phyloP scores from a whole-genome alignment of 2,113 vertebrate genomes.

The Beaufortia kweichowensis region DNA sequence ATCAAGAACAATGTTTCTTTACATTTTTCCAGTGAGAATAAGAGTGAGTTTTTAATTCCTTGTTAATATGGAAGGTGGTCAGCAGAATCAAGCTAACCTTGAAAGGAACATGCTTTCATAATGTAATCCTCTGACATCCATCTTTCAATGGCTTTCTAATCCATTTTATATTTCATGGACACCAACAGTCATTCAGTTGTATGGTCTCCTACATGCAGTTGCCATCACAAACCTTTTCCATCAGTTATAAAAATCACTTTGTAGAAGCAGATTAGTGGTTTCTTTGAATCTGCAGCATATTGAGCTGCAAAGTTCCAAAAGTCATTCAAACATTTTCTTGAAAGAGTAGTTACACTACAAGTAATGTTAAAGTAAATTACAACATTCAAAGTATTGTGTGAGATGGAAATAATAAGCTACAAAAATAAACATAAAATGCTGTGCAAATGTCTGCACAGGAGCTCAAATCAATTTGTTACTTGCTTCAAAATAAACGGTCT shows the following conservation, averaged over 20 bases:
- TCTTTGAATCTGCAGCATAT: no score
- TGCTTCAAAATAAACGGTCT: no score
- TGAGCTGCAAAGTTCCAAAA: no score
- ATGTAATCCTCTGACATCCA: constrained; percentile 15
- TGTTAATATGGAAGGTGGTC: constrained; percentile 30
- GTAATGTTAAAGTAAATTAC: no score
- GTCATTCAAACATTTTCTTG: no score
- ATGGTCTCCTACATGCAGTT: background rate
- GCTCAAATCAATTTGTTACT: no score
- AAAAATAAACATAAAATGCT: no score
- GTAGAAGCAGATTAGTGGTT: no score
- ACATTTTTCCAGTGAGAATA: background rate
- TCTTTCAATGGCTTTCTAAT: background rate
- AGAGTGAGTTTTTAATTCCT: background rate
- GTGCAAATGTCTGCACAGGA: no score
- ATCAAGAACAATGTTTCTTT: background rate
- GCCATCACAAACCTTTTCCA: background rate
- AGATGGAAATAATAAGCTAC: no score
- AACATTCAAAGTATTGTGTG: no score
- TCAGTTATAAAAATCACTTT: background rate
- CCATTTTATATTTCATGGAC: background rate
- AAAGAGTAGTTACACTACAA: no score
- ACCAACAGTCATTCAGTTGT: background rate
- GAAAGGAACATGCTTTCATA: constrained; percentile 10
- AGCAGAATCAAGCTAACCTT: background rate